A percentile compares a stretch with the other conserved stretches of the same genome.
phyloP scores from a whole-genome alignment of 2,113 vertebrate genomes.

The Spea bombifrons region DNA sequence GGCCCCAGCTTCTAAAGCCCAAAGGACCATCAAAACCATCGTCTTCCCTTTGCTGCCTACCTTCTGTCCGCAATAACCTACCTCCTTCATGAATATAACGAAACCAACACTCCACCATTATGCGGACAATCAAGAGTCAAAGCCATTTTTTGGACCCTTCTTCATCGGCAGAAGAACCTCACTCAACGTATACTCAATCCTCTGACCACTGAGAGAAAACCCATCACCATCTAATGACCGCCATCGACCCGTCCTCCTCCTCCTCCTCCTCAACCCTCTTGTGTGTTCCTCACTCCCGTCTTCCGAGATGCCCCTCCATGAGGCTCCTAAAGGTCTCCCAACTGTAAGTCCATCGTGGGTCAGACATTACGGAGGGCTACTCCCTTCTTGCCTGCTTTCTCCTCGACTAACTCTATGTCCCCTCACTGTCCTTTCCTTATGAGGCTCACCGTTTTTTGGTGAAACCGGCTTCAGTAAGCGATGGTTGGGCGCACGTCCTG shows the following conservation, averaged over 20 bases:
- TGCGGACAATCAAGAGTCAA: not conserved
- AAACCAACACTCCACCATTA: not conserved
- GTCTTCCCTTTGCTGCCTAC: constrained; percentile 7
- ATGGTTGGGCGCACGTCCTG: too few relatives aligned
- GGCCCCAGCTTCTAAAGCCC: not conserved
- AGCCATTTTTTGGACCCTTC: not conserved
- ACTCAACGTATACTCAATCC: not conserved
- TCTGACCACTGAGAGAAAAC: not conserved
- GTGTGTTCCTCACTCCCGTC: constrained; percentile 11
- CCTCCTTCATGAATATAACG: not conserved
- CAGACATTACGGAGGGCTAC: not conserved
- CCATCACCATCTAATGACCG: not conserved
- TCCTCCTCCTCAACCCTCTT: constrained; percentile 5
- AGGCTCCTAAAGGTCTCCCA: not conserved
- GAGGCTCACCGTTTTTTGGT: too few relatives aligned
- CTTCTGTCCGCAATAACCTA: constrained; percentile 8
- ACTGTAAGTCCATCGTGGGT: constrained; percentile 15
- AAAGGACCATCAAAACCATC: not conserved
- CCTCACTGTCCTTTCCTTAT: not conserved
- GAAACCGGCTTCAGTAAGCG: too few relatives aligned
- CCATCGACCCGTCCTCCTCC: not conserved
- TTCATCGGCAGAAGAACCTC: not conserved
- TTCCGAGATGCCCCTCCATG: constrained; percentile 2
- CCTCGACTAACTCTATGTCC: not conserved
- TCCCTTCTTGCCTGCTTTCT: not conserved